phyloP scores from a whole-genome alignment of 1,140 invertebrate genomes.

The Drosophila littoralis region DNA sequence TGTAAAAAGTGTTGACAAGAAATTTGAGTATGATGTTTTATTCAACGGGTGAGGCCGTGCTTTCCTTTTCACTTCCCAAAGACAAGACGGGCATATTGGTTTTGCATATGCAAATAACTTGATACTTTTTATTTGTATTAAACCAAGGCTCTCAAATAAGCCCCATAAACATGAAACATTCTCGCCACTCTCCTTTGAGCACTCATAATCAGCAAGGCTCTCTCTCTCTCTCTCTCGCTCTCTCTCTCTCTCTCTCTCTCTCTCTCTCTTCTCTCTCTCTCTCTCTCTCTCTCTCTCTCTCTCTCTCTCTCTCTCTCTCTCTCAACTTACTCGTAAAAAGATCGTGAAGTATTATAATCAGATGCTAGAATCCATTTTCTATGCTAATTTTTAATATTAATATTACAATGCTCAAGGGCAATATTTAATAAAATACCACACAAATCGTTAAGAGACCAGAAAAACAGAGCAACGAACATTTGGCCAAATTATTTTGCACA shows the following conservation, averaged over 20 bases:
- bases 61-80: not conserved
- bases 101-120: not conserved
- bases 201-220: no score
- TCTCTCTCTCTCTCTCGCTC: no score
- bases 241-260: no score
- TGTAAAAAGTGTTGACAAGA: conserved; percentile 6
- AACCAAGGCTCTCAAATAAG: no score
- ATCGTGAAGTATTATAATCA: no score
- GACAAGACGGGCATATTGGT: not conserved
- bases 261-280: no score
- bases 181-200: no score
- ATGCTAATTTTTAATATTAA: conserved; percentile 5
- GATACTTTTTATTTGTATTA: no score
- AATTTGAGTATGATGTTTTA: not conserved
- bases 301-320: no score
- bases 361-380: not conserved
- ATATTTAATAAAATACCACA: conserved; percentile 11
- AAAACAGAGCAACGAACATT: conserved; percentile 6
- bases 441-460: not conserved
- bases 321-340: no score
- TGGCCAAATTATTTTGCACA: conserved; percentile 39
- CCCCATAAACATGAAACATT: no score
- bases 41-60: not conserved
- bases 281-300: no score
- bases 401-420: not conserved